Base-by-base conservation (phyloP, 2,113 vertebrate species). In the Lasiurus borealis region DNA sequence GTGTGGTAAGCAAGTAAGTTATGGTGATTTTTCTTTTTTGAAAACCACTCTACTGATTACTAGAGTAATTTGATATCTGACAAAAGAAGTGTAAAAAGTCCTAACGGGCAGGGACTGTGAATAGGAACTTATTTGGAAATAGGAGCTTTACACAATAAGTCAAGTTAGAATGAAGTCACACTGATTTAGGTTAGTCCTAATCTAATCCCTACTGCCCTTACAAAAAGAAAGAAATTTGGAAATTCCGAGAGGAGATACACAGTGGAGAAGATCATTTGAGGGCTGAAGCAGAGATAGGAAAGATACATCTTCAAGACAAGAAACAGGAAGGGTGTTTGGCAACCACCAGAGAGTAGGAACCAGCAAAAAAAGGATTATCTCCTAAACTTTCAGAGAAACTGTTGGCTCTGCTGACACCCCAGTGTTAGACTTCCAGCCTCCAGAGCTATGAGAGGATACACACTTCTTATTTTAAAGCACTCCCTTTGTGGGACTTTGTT, bases 351-450 rank as follows among this genome's bases (percentile, higher is more conserved):
- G 68, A 11, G 6, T 0, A 16, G 23, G 13, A 72, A 71, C 23
- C 44, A 0, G 10, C 18, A 76, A 23, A 11, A 11, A 34, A 52
- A 52, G 3, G 9, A 62, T 40, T 75, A 12, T 15, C 6, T 14
- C 12, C 27, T 29, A 52, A 46, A 13, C 13, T 80, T 57, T 66
- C 25, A 82, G 36, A 64, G 48, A 84, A 62, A 46, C 1, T 27
- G 5, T 54, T 69, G 6, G 0, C 11, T 13, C 36, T 50, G 5
- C 5, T 8, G 44, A 21, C 0, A 34, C 2, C 0, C 54, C 57
- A 59, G 27, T 46, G 64, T 90, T 15, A 44, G 40, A 36, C 2
- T 25, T 23, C 8, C 25, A 77, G 1, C 5, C 16, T 93, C n/a
- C 12, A 91, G 29, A 52, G 68, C 11, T 25, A 2, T n/a, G 12